phyloP scores from a whole-genome alignment of 2,113 vertebrate species.

The Neotragus pygmaeus region DNA sequence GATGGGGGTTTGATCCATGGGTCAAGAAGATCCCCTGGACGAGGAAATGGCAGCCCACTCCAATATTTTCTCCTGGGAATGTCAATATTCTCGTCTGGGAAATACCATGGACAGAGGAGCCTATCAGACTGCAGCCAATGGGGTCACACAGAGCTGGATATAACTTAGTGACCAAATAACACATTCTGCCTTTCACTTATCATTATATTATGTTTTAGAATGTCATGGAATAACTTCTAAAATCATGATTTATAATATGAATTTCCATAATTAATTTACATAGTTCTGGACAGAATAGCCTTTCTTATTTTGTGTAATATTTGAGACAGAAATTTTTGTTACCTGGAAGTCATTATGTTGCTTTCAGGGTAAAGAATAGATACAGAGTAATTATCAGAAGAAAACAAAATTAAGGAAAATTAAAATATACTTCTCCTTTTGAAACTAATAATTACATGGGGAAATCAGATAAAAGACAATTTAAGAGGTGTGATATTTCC shows the following conservation, averaged over 20 bases:
- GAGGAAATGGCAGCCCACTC: background rate
- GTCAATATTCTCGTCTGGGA: background rate
- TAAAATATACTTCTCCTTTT: background rate
- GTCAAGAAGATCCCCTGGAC: background rate
- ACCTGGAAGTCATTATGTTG: background rate
- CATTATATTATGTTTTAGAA: background rate
- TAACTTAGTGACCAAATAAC: background rate
- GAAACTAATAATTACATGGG: background rate
- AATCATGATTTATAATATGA: background rate
- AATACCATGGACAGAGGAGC: background rate
- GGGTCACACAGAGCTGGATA: background rate
- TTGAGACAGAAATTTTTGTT: background rate
- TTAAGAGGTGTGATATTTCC: background rate
- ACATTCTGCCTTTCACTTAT: background rate
- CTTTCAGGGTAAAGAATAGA: background rate
- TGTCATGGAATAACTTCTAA: background rate
- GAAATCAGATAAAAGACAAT: background rate
- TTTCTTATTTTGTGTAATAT: background rate
- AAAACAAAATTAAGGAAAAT: background rate
- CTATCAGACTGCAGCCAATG: background rate
- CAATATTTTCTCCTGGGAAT: background rate
- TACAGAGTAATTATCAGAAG: background rate
- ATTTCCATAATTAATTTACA: background rate
- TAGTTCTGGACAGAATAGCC: background rate
- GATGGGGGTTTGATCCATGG: background rate